Conservation (phyloP, 1,140 invertebrate species). For the Diorhabda carinulata region DNA sequence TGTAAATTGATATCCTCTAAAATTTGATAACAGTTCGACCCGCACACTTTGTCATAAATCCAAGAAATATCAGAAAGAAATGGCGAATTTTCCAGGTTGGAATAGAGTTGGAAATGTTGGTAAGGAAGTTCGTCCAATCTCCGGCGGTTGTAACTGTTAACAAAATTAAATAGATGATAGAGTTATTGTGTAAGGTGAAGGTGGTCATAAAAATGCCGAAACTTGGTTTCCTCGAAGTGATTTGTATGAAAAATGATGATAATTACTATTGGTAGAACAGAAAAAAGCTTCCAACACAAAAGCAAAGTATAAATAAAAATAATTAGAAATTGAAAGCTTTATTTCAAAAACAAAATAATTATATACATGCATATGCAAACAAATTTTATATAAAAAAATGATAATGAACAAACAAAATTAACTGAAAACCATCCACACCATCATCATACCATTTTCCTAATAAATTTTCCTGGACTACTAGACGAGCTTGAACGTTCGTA, state of each 20-base stretch:
- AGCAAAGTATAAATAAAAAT: conserved; percentile 16
- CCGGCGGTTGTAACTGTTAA: conserved; percentile 68
- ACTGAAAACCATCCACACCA: conserved; percentile 12
- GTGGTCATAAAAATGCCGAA: too few relatives aligned
- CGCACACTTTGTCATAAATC: conserved; percentile 71
- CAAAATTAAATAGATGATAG: not conserved
- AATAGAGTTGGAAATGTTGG: conserved; percentile 52
- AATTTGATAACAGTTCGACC: conserved; percentile 61
- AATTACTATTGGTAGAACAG: not conserved
- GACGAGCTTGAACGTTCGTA: conserved; percentile 35
- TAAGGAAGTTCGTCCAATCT: conserved; percentile 79
- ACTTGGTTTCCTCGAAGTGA: too few relatives aligned
- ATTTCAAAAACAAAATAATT: conserved; percentile 20
- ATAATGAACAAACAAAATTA: conserved; percentile 20
- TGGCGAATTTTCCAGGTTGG: conserved; percentile 41
- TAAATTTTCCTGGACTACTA: conserved; percentile 45
- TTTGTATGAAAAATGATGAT: too few relatives aligned
- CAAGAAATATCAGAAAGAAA: conserved; percentile 64
- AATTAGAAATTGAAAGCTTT: conserved; percentile 30
- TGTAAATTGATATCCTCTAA: conserved; percentile 62
- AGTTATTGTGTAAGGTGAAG: too few relatives aligned
- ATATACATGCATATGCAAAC: conserved; percentile 35
- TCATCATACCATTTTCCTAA: conserved; percentile 55
- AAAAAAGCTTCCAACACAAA: not conserved
- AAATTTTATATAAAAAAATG: conserved; percentile 18